These are phyloP conservation scores for Callocephalon fimbriatum DNA, from an alignment of 2,113 vertebrate species.

Conservation along the genomic window DNA sequence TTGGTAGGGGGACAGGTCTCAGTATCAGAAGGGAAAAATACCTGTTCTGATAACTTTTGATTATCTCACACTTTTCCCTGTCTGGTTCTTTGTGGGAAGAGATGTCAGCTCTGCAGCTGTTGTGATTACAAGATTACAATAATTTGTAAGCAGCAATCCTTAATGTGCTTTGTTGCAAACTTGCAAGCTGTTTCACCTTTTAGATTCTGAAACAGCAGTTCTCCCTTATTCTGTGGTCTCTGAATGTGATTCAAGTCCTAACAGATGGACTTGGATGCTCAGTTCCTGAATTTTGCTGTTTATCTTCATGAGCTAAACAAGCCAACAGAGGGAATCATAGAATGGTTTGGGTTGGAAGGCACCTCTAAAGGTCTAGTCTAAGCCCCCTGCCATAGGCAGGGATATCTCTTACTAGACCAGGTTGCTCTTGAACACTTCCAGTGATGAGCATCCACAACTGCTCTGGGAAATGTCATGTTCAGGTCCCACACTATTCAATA, in stretches of 20 bases:
- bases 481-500: background rate
- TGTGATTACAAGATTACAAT: background rate
- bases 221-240: background rate
- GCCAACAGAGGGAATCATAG: background rate
- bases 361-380: background rate
- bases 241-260: background rate
- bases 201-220: background rate
- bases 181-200: background rate
- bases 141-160: background rate
- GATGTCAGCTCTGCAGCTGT: background rate
- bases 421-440: background rate
- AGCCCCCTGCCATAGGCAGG: fast-evolving
- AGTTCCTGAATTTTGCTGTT: background rate
- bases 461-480: background rate
- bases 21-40: background rate
- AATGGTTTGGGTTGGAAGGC: background rate
- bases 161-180: background rate
- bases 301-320: background rate
- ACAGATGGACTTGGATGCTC: background rate
- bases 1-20: background rate
- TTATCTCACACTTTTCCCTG: background rate
- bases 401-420: background rate
- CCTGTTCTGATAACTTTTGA: background rate
- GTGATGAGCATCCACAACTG: fast-evolving
- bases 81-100: background rate